Base-by-base conservation (phyloP, 2,888 invertebrate genomes). In the Orthonychiurus folsomi region DNA sequence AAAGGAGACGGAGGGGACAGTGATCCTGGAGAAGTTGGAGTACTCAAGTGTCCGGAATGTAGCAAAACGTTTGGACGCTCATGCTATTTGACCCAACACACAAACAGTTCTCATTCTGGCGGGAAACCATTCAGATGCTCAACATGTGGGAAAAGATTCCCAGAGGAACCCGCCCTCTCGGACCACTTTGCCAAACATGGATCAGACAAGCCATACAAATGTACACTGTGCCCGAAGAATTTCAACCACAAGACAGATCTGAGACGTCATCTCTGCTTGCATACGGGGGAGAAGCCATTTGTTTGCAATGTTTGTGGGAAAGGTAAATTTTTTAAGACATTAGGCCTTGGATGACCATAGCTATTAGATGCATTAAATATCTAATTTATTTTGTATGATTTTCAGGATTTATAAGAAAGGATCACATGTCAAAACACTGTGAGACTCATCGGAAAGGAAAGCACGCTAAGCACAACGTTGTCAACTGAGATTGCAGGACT, bases 231-330 rank as follows among this genome's bases (percentile, higher is more conserved):
- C 75, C 88, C 89, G 21, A 92, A 92, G 77, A 87, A 88, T 74
- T 93, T 92, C 78, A 90, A 91, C 76, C 91, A 92, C 79, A 92
- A 91, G 78, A 91, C 91, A 61, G 92, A 93, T 76, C 80, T 92
- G 73, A 82, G 89, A 66, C 83, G 92, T 68, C 92, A 93, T 79
- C 85, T 87, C 82, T 90, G 89, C 77, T 82, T 88, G 72, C 92
- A 92, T 77, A 87, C 87, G n/a, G 89, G 89, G 57, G 84, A 85
- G 74, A 90, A 89, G 77, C 90, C 90, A 52, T 90, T 86, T 77
- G 81, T 84, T 68, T 93, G 92, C 78, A 83, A 85, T 72, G 84
- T 84, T 67, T 93, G 92, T 77, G 85, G 85, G 66, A 92, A 92
- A 78, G 52, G 89, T n/a, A n/a, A n/a, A n/a, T n/a, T n/a, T n/a